Evolutionary conservation across 2,888 invertebrate species (phyloP), one percentile per base, ranked within the genome.

Genomic region (Eupithecia subumbrata): DNA sequence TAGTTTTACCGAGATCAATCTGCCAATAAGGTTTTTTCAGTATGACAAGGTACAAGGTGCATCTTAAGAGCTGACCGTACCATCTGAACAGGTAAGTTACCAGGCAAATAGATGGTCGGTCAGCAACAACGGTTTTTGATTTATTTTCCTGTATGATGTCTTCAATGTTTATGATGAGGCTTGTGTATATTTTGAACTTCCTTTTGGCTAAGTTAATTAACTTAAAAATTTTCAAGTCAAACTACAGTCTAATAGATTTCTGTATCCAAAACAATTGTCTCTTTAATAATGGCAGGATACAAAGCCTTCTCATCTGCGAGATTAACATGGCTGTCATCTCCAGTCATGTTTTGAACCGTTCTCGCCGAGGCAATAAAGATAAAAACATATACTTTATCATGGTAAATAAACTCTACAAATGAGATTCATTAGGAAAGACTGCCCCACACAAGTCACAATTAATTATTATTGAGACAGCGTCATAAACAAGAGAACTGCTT

Each of bases 401-500:
- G 56, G 73, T 76, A 75, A 74, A 85, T 84, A 84, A 86, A 86
- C 82, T 82, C 84, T 86, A 86, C 86, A 84, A 87, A 88, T 88
- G 88, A 82, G 84, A 88, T 85, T 86, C 83, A 89, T 89, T 88
- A 88, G 88, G 86, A 86, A 79, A 85, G 84, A 86, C 85, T 82
- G 87, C 83, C 87, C 56, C 22, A 22, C 56, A 56, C 60, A 60
- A 25, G 25, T 89, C 89, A 89, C 90, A 92, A 91, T 92, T 92
- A 40, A 68, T 68, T 68, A 43, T 14, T 60, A 60, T 60, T 25
- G 90, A 88, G 85, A 85, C 87, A 84, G 85, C 88, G 84, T 85
- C 87, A 86, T 86, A 89, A 90, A 90, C 89, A 88, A 90, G 91
- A 89, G 90, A 88, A 88, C 89, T 86, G 89, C 89, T 93, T 93